Conservation (phyloP, 2,797 vertebrate genomes). For the Emydoidea blandingii region DNA sequence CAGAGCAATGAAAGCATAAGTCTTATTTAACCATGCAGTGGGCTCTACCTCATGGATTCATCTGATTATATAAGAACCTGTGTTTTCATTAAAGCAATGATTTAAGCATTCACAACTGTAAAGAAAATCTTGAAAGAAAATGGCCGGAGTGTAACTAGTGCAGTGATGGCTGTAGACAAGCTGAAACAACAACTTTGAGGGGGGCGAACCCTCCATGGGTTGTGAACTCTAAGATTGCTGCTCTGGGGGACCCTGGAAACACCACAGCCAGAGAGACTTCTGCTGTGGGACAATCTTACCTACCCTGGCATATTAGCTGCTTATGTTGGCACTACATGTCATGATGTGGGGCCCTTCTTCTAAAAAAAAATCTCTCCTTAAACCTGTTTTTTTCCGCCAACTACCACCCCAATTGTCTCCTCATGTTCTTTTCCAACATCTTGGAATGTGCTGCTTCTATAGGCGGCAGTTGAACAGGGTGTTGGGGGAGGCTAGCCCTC, state of each 20-base stretch:
- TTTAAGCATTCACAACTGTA: accelerated
- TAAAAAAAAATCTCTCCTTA: neutral
- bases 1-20: neutral
- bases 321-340: too few relatives aligned
- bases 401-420: neutral
- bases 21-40: neutral
- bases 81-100: neutral
- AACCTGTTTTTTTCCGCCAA: neutral
- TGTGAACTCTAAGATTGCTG: neutral
- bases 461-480: too few relatives aligned
- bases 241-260: neutral
- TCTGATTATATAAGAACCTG: neutral
- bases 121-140: neutral
- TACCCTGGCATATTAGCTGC: neutral
- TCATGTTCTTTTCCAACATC: neutral
- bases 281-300: neutral
- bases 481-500: too few relatives aligned
- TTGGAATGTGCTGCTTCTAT: neutral
- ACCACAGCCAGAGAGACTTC: neutral
- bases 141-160: neutral
- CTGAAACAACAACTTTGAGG: neutral
- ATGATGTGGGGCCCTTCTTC: neutral
- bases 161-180: neutral
- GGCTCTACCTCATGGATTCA: neutral
- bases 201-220: neutral